phyloP scores from a whole-genome alignment of 2,113 vertebrate genomes.

The Pseudopodoces humilis region DNA sequence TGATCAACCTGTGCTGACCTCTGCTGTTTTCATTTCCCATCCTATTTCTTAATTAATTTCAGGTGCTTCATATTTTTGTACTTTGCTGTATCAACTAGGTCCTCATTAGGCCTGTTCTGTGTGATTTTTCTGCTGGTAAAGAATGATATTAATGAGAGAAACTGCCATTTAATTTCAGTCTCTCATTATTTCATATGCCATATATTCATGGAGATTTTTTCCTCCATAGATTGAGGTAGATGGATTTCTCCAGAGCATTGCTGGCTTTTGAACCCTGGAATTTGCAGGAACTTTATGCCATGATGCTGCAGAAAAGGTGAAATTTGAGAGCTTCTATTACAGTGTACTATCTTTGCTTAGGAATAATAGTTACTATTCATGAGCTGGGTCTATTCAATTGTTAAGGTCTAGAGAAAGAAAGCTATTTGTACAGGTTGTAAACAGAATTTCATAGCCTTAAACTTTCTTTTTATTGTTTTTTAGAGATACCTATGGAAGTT shows the following conservation, averaged over 20 bases:
- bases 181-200: neutral
- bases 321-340: neutral
- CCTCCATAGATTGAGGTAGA: neutral
- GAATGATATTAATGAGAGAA: neutral
- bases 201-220: neutral
- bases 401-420: neutral
- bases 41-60: neutral
- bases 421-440: neutral
- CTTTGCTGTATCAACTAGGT: neutral
- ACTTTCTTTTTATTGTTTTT: neutral
- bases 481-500: neutral
- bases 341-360: neutral
- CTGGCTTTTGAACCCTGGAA: neutral
- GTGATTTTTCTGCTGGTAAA: neutral
- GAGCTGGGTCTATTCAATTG: neutral
- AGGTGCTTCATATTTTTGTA: neutral
- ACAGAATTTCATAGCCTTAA: neutral
- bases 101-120: neutral
- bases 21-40: neutral
- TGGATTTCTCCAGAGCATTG: neutral
- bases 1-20: neutral
- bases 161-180: neutral
- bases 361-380: neutral
- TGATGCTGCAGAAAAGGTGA: neutral
- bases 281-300: neutral